Evolutionary conservation across 2,113 vertebrate genomes (phyloP).

Genomic region (Mellivora capensis): DNA sequence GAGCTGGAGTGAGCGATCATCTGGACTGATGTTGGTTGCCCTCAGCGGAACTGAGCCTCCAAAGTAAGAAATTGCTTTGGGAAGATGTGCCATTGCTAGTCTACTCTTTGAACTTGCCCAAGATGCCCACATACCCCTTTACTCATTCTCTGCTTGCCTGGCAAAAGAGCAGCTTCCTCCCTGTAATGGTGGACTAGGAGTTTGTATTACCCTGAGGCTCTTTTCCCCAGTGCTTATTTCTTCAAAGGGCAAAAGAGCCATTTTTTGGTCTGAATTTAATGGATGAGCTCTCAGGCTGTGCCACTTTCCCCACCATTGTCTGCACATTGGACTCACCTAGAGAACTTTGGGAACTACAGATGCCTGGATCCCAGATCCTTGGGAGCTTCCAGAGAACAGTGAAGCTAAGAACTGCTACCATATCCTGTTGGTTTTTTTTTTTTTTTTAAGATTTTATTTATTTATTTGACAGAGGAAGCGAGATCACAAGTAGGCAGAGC

Average conservation of each 20-base stretch:
- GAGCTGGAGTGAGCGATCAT: background rate
- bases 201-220: background rate
- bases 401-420: background rate
- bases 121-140: background rate
- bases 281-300: background rate
- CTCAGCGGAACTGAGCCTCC: background rate
- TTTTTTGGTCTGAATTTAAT: background rate
- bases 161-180: background rate
- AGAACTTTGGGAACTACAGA: background rate
- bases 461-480: too few relatives aligned
- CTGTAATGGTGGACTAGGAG: background rate
- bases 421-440: background rate
- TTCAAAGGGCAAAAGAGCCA: background rate
- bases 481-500: too few relatives aligned
- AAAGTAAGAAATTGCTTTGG: background rate
- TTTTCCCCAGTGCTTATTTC: background rate
- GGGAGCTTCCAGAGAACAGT: too few relatives aligned
- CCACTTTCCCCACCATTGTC: background rate
- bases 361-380: background rate
- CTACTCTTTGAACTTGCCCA: background rate
- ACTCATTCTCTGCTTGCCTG: background rate
- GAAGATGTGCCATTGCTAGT: background rate
- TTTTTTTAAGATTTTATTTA: too few relatives aligned
- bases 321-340: background rate
- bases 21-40: background rate